A percentile compares a stretch with the other conserved stretches of the same genome.
phyloP scores from a whole-genome alignment of 2,797 vertebrate genomes.

The Propithecus deckenii region DNA sequence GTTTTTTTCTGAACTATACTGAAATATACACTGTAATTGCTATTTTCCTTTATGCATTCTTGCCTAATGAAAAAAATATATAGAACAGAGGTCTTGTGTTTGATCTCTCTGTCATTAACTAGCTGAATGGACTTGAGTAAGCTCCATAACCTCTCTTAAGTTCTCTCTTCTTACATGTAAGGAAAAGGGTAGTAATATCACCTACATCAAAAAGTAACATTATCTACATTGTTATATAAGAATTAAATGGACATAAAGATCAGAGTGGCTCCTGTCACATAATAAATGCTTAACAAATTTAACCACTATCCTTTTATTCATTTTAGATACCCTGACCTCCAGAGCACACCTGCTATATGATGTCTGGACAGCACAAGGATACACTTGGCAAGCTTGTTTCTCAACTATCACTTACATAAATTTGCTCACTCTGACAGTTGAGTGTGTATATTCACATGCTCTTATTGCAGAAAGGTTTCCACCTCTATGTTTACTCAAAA shows the following conservation, averaged over 20 bases:
- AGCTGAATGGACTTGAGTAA: background rate
- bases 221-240: background rate
- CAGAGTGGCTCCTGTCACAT: background rate
- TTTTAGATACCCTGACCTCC: background rate
- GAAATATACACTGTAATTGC: background rate
- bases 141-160: background rate
- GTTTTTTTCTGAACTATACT: background rate
- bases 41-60: slow-evolving; percentile 10
- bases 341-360: background rate
- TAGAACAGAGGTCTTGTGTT: background rate
- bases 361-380: background rate
- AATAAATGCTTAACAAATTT: background rate
- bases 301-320: background rate
- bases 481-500: background rate
- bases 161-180: background rate
- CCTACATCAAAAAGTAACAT: background rate
- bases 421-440: background rate
- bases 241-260: background rate
- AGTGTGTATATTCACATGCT: background rate
- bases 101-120: background rate
- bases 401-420: background rate
- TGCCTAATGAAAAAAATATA: background rate
- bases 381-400: background rate
- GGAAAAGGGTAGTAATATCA: background rate
- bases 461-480: background rate